Evolutionary conservation across 2,797 vertebrate genomes (phyloP).

Genomic region (Ceyx erithaca): DNA sequence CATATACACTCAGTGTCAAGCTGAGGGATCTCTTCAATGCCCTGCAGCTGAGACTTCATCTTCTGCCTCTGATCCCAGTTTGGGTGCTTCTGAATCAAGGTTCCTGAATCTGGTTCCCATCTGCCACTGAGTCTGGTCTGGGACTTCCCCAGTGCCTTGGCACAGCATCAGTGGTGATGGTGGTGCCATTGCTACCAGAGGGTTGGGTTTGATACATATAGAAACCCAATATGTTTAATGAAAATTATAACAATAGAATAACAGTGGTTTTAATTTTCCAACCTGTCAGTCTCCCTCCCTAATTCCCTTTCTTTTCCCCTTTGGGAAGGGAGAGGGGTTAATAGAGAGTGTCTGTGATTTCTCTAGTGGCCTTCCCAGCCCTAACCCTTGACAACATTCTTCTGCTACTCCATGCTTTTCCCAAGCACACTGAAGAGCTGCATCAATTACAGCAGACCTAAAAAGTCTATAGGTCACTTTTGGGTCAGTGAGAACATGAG

Average conservation of each 20-base stretch:
- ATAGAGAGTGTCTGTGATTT: not conserved
- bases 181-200: not conserved
- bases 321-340: not conserved
- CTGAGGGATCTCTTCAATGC: not conserved
- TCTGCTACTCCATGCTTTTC: not conserved
- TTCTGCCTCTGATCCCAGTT: not conserved
- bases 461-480: not conserved
- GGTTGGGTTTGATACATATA: not conserved
- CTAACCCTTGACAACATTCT: not conserved
- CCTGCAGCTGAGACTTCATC: too few species aligned
- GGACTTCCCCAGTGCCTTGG: not conserved
- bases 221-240: too few species aligned
- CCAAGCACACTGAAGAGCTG: not conserved
- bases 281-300: not conserved
- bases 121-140: not conserved
- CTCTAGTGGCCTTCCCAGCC: not conserved
- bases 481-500: not conserved
- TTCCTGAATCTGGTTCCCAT: not conserved
- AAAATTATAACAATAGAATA: too few species aligned
- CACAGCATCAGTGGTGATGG: not conserved
- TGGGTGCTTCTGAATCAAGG: not conserved
- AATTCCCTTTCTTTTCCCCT: not conserved
- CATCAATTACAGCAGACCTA: not conserved
- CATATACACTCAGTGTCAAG: not conserved
- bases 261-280: not conserved